These are phyloP conservation scores for Lydus trimaculatus DNA, from an alignment of 2,888 invertebrate genomes.

Conservation along the genomic window DNA sequence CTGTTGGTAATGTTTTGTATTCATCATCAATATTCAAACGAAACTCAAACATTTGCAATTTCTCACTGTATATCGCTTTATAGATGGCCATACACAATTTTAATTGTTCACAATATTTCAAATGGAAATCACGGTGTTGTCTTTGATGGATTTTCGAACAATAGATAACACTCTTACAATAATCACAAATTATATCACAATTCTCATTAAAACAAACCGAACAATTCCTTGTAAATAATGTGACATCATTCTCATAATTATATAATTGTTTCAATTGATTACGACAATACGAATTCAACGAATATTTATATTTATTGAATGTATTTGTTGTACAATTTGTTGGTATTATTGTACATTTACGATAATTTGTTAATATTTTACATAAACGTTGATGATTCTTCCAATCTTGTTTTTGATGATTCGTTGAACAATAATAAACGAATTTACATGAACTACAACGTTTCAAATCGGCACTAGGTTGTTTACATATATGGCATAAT, in stretches of 20 bases:
- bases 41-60: background rate
- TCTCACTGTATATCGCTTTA: background rate
- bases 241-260: background rate
- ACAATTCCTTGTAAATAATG: background rate
- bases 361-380: background rate
- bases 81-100: background rate
- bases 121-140: background rate
- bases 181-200: background rate
- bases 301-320: slow-evolving; percentile 1
- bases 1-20: background rate
- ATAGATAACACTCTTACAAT: background rate
- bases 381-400: background rate
- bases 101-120: background rate
- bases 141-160: background rate
- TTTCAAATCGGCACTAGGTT: background rate
- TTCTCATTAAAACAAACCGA: background rate
- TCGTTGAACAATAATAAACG: background rate
- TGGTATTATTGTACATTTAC: background rate
- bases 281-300: background rate
- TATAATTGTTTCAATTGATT: slow-evolving; percentile 1
- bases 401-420: background rate
- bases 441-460: background rate
- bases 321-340: background rate
- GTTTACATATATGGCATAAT: background rate
- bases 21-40: background rate